Base-by-base conservation (phyloP, 1,140 invertebrate genomes). In the Ladona fulva region DNA sequence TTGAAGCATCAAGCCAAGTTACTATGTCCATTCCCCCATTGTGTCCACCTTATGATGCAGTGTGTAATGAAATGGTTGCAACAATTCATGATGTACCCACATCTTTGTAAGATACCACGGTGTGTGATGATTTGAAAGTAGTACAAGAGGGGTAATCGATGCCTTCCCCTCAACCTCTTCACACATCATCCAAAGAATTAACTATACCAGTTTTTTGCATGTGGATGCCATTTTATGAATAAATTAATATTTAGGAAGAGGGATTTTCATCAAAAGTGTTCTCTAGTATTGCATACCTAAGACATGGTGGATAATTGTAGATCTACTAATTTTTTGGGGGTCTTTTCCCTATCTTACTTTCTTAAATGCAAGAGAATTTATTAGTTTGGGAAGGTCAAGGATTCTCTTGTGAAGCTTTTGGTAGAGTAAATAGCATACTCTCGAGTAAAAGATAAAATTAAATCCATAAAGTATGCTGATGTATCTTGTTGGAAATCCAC, bases 161-260 rank as follows among this genome's bases (percentile, higher is more conserved):
- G 52, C 52, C 52, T 66, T 66, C 52, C n/a, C 52, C 52, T 22
- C n/a, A 66, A 66, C 52, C 52, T 66, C 52, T 66, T 66, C 52
- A 66, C 52, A 66, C 52, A 66, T 66, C 52, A 66, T 66, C 52
- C 52, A 66, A 66, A 66, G 52, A 66, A 66, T 52, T 66, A 66
- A 66, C 52, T 66, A 19, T 19, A 66, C 52, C 3, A 66, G 52
- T 66, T 66, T 37, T 66, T 66, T 66, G 52, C 52, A 66, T 66
- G 52, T 66, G 52, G 52, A 66, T 66, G 52, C 52, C 52, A 66
- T 66, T 66, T 66, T 66, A 66, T 66, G 52, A 66, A 66, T 66
- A 66, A 66, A 66, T 66, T 66, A 66, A 66, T 66, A 66, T 66
- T 66, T 66, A 66, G 52, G 52, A 66, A 66, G 52, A 66, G 52